A percentile compares a stretch with the other conserved stretches of the same genome.
phyloP scores from a whole-genome alignment of 2,888 invertebrate genomes.

The Drosophila lacicola region DNA sequence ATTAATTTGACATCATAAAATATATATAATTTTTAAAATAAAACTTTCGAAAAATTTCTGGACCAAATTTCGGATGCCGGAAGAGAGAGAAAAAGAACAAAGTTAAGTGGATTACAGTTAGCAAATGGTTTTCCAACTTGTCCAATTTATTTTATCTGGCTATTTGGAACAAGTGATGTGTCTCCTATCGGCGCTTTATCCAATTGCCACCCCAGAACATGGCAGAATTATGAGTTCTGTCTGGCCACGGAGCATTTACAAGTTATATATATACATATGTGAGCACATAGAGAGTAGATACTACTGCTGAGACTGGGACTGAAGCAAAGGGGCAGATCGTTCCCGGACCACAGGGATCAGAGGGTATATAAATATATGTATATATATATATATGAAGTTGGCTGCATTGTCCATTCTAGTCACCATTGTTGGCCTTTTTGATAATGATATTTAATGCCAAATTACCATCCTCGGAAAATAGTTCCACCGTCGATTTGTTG shows the following conservation, averaged over 20 bases:
- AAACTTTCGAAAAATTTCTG: background rate
- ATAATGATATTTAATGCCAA: slow-evolving; percentile 99
- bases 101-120: background rate
- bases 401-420: slow-evolving; percentile 4
- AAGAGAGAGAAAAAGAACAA: background rate
- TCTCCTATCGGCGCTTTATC: slow-evolving; percentile 3
- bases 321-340: slow-evolving; percentile 12
- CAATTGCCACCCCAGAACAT: slow-evolving; percentile 14
- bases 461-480: slow-evolving; percentile 99
- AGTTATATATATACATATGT: slow-evolving; percentile 19
- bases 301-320: slow-evolving; percentile 7
- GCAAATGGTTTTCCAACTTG: slow-evolving; percentile 15
- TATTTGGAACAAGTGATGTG: slow-evolving; percentile 15
- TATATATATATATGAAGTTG: background rate
- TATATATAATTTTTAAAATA: background rate
- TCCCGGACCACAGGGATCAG: slow-evolving; percentile 1
- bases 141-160: slow-evolving; percentile 20
- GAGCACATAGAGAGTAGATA: slow-evolving; percentile 23
- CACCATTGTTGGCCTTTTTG: slow-evolving; percentile 85
- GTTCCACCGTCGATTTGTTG: slow-evolving; percentile 98
- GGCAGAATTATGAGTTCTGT: slow-evolving; percentile 4
- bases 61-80: background rate
- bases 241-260: slow-evolving; percentile 12
- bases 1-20: background rate
- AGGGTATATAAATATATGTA: slow-evolving; percentile 1